These are phyloP conservation scores for Papilio elwesi DNA, from an alignment of 2,888 invertebrate species.

Conservation along the genomic window DNA sequence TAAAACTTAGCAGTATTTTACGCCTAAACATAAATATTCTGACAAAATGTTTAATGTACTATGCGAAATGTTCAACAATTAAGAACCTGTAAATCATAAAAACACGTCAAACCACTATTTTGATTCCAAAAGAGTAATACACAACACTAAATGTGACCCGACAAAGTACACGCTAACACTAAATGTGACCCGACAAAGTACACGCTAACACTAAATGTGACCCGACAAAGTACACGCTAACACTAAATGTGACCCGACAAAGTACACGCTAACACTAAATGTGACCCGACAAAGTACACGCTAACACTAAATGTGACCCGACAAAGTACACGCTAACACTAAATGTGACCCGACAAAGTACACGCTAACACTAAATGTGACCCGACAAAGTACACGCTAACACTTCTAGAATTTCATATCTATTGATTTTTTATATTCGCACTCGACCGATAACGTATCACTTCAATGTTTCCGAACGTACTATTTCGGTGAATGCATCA, in stretches of 20 bases:
- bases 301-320: slow-evolving; percentile 14
- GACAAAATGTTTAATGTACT: neutral
- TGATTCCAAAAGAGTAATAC: slow-evolving; percentile 3
- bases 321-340: slow-evolving; percentile 24
- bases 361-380: too few species aligned
- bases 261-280: slow-evolving; percentile 23
- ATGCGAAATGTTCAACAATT: neutral
- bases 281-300: slow-evolving; percentile 11
- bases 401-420: slow-evolving; percentile 20
- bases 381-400: slow-evolving; percentile 1
- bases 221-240: slow-evolving; percentile 17
- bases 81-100: neutral
- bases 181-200: slow-evolving; percentile 5
- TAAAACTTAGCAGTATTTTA: neutral
- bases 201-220: slow-evolving; percentile 21
- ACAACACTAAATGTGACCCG: slow-evolving; percentile 17
- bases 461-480: slow-evolving; percentile 22
- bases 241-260: slow-evolving; percentile 15
- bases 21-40: neutral
- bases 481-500: slow-evolving; percentile 40
- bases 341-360: slow-evolving; percentile 5
- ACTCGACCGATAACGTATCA: slow-evolving; percentile 27
- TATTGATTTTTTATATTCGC: slow-evolving; percentile 8
- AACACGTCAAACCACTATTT: slow-evolving; percentile 1
- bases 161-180: slow-evolving; percentile 9